Evolutionary conservation across 2,888 invertebrate genomes (phyloP), one percentile per base, ranked within the genome.

Genomic region (Cheilosia urbana): DNA sequence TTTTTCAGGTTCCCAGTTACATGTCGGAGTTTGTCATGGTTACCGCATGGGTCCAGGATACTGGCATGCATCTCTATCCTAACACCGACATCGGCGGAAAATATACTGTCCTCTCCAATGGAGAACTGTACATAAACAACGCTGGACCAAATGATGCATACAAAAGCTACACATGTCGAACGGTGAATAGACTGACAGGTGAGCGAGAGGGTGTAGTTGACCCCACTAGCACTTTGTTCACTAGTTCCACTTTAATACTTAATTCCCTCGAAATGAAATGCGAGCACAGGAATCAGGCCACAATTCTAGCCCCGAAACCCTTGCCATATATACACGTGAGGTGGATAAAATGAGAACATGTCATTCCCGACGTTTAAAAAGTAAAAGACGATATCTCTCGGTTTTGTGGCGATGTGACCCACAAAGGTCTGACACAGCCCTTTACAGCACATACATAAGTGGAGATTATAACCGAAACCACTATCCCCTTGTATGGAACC

Each of bases 21-120:
- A 96, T 97, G 92, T 95, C 96, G 87, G 97, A 98, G 89, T 96
- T 97, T 91, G 96, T 98, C 89, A 95, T 95, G 93, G 95, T 96
- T 85, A 97, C 97, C 40, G 96, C 97, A 69, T 98, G 98, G 98
- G 95, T 97, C 87, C 96, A 96, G 91, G 96, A 97, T 89, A 95
- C 95, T 75, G 94, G 95, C 88, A 94, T 96, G 93, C 96, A 95
- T 92, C 96, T 97, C 89, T 96, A 95, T 91, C 96, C 96, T 45
- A 95, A 95, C 89, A 95, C 95, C 51, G 95, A 95, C 91, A 95
- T 95, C 89, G 95, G 95, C 93, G 95, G 95, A 80, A 96, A 96
- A 91, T 96, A 96, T 92, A 95, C 95, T 88, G 95, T 96, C 65
- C 93, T 97, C 85, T 95, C 95, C 88, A 96, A 96, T 90, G 97